Percentiles rank a stretch among this genome's conserved stretches.
Conservation (phyloP, 1,140 invertebrate species). For the Pseudomyrmex gracilis region DNA sequence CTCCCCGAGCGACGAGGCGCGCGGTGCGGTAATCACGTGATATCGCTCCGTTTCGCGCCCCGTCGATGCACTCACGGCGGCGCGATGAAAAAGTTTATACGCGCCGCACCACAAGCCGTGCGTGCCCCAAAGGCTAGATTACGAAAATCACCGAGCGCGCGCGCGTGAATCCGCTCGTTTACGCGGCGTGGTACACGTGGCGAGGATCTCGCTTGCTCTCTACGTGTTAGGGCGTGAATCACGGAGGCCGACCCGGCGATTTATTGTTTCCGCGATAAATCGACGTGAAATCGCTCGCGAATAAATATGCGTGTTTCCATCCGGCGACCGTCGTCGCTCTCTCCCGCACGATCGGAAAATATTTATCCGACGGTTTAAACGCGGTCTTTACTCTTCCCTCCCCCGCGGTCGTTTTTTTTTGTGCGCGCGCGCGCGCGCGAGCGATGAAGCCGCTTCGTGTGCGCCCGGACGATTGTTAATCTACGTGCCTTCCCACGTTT, state of each 20-base stretch:
- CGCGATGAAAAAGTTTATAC: constrained; percentile 36
- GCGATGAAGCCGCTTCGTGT: neutral
- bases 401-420: neutral
- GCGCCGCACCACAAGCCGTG: constrained; percentile 15
- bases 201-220: neutral
- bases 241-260: constrained; percentile 53
- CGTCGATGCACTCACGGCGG: neutral
- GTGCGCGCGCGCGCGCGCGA: neutral
- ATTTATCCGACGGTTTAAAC: constrained; percentile 12
- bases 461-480: constrained; percentile 45
- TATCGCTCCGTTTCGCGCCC: neutral
- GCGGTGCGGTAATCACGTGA: constrained; percentile 38
- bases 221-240: constrained; percentile 49
- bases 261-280: constrained; percentile 70
- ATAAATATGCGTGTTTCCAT: constrained; percentile 60
- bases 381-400: neutral
- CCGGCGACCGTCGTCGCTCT: neutral
- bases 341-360: neutral
- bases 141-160: constrained; percentile 54
- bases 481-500: constrained; percentile 51
- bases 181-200: constrained; percentile 43
- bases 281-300: constrained; percentile 51
- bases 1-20: constrained; percentile 22
- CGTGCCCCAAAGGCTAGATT: constrained; percentile 53
- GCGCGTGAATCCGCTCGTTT: constrained; percentile 52